Conservation (phyloP, 2,113 vertebrate species). For the Odocoileus virginianus region DNA sequence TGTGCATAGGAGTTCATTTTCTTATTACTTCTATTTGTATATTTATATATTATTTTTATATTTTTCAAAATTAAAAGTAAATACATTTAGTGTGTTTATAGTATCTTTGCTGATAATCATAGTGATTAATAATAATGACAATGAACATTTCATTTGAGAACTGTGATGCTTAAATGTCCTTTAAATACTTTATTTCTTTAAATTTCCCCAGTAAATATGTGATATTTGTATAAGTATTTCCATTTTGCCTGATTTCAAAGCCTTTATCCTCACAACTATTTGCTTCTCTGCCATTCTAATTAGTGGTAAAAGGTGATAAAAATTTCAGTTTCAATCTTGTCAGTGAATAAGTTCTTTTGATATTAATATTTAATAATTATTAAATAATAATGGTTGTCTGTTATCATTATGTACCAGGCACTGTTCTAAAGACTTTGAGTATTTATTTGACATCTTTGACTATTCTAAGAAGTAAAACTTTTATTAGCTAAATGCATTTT, state of each 20-base stretch:
- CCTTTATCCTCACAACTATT: background rate
- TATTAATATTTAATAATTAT: conserved; percentile 3
- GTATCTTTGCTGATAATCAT: background rate
- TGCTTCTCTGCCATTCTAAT: background rate
- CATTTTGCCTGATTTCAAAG: background rate
- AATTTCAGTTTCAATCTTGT: background rate
- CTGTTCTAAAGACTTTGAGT: background rate
- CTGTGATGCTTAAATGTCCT: background rate
- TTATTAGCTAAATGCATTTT: background rate
- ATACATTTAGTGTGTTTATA: background rate
- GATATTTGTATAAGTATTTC: background rate
- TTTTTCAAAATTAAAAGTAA: background rate
- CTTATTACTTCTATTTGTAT: background rate
- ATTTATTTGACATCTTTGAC: background rate
- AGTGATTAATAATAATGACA: background rate
- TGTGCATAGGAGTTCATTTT: background rate
- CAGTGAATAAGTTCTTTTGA: background rate
- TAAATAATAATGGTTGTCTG: background rate
- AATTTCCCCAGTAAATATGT: background rate
- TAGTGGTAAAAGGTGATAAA: background rate
- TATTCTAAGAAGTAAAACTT: background rate
- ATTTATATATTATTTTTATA: background rate
- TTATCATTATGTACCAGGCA: background rate
- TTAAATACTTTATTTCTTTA: background rate
- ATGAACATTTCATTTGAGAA: background rate